These are phyloP conservation scores for Notospermus geniculatus DNA, from an alignment of 1,140 invertebrate genomes.

Conservation along the genomic window DNA sequence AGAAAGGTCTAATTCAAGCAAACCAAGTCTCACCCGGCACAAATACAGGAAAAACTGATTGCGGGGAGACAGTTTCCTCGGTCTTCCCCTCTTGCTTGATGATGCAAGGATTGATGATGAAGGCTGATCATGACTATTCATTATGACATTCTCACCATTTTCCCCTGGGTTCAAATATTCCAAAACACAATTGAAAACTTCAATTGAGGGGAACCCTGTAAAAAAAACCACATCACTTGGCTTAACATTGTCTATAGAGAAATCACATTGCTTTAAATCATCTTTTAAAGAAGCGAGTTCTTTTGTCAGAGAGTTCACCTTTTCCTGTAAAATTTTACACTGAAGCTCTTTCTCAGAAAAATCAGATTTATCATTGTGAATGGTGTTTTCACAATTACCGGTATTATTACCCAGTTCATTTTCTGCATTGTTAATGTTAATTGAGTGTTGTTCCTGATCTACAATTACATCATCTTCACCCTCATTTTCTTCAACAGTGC, in stretches of 20 bases:
- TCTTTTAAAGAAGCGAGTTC: no score
- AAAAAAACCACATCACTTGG: neutral
- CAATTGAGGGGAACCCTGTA: no score
- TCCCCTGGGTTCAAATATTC: neutral
- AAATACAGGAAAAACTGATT: neutral
- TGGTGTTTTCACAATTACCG: neutral
- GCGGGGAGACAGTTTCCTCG: neutral
- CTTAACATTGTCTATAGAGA: neutral
- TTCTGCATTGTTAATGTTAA: no score
- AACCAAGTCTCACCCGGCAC: neutral
- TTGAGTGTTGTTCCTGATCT: no score
- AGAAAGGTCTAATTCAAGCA: neutral
- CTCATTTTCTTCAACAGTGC: no score
- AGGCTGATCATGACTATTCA: no score
- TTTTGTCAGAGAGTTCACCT: no score
- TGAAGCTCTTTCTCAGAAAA: neutral
- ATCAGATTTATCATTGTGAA: neutral
- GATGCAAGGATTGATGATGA: no score
- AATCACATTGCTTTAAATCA: no score
- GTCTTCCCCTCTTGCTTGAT: neutral
- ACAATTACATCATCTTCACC: no score
- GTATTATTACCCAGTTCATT: neutral
- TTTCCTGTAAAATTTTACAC: neutral
- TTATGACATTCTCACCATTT: neutral
- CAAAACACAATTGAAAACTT: neutral